Percentiles rank a stretch among this genome's conserved stretches.
phyloP scores from a whole-genome alignment of 2,888 invertebrate species.

The Eilema sororculum region DNA sequence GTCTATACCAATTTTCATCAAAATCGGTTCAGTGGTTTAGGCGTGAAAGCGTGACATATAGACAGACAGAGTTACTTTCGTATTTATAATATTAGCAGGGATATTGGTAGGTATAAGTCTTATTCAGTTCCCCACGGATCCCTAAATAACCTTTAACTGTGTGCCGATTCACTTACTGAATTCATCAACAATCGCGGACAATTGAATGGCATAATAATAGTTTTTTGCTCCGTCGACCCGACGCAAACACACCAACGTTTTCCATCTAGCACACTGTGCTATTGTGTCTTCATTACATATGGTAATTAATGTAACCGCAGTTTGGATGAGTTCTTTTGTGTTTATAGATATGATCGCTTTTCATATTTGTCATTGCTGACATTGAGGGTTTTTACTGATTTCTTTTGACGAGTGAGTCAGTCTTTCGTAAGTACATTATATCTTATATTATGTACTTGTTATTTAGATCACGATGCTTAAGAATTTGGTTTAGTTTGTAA shows the following conservation, averaged over 20 bases:
- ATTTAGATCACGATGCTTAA: not conserved
- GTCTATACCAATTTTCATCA: too few species aligned
- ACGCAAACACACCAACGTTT: constrained; percentile 19
- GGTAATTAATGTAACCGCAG: constrained; percentile 33
- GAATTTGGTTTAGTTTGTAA: not conserved
- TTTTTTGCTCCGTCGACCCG: constrained; percentile 25
- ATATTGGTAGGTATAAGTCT: not conserved
- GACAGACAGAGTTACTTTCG: too few species aligned
- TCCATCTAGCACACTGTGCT: constrained; percentile 16
- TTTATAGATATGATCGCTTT: constrained; percentile 35
- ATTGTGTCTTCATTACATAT: constrained; percentile 21
- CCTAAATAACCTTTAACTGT: constrained; percentile 22
- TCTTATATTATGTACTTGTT: not conserved
- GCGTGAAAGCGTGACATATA: too few species aligned
- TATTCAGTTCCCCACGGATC: constrained; percentile 5
- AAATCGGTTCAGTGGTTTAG: too few species aligned
- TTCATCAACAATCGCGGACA: constrained; percentile 47
- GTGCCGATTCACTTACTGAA: constrained; percentile 26
- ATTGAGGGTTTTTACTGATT: constrained; percentile 20
- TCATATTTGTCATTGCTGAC: constrained; percentile 45
- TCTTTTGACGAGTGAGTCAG: constrained; percentile 8
- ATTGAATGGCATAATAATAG: constrained; percentile 41
- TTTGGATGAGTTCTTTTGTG: constrained; percentile 33
- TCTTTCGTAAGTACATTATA: not conserved
- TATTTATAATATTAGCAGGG: too few species aligned